These are phyloP conservation scores for Threskiornis aethiopicus DNA, from an alignment of 2,797 vertebrate species.

Conservation along the genomic window DNA sequence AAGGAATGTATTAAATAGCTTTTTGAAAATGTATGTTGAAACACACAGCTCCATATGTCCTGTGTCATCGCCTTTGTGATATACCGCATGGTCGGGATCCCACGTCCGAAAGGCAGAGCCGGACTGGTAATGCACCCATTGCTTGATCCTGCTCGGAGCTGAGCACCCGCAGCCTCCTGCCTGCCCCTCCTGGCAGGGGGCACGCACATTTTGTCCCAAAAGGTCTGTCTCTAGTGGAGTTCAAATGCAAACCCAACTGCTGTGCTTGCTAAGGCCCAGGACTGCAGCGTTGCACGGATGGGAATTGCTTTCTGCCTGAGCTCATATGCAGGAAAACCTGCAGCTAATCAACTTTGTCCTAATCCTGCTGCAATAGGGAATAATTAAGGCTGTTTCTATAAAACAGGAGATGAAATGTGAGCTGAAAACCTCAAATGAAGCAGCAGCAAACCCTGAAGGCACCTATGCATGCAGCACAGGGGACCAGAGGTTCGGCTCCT, in stretches of 20 bases:
- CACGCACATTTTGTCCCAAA: background rate
- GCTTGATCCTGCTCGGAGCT: background rate
- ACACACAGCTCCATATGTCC: slow-evolving; percentile 24
- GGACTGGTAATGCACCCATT: accelerated
- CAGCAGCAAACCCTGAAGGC: background rate
- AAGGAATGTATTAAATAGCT: slow-evolving; percentile 42
- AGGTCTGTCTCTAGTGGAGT: background rate
- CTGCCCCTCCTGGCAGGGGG: background rate
- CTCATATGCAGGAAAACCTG: background rate
- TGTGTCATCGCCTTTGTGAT: background rate
- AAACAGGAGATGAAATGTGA: background rate
- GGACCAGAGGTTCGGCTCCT: background rate
- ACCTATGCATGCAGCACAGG: too few relatives aligned
- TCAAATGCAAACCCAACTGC: background rate
- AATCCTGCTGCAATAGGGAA: background rate
- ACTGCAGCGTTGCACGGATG: accelerated
- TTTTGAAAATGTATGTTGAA: slow-evolving; percentile 15
- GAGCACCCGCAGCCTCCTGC: background rate
- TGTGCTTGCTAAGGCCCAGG: too few relatives aligned
- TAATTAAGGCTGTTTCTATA: background rate
- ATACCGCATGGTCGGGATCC: accelerated
- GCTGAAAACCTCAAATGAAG: background rate
- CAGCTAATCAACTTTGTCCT: background rate
- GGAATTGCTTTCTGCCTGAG: background rate
- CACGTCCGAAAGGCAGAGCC: background rate